phyloP scores from a whole-genome alignment of 2,113 vertebrate genomes.

The Myxocyprinus asiaticus region DNA sequence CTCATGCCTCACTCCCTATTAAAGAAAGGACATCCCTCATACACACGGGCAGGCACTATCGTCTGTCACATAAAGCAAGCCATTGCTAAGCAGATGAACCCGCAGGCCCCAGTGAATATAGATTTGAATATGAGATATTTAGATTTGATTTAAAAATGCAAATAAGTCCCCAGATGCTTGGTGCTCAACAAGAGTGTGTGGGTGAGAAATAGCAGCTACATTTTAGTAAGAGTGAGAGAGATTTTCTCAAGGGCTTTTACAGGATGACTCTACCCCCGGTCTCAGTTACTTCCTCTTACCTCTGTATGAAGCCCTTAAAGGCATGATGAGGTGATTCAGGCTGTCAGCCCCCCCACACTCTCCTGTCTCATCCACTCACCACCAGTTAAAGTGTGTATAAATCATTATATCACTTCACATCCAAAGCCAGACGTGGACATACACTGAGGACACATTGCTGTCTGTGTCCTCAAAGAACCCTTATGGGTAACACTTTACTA shows the following conservation, averaged over 20 bases:
- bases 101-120: conserved; percentile 63
- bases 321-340: conserved; percentile 30
- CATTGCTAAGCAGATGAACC: conserved; percentile 51
- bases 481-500: no score
- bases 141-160: conserved; percentile 58
- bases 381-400: conserved; percentile 25
- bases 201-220: conserved; percentile 23
- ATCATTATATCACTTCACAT: conserved; percentile 38
- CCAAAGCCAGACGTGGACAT: background rate
- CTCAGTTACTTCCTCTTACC: conserved; percentile 34
- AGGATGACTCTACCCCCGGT: conserved; percentile 4
- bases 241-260: conserved; percentile 30
- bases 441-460: conserved; percentile 12
- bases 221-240: background rate
- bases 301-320: conserved; percentile 22
- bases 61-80: conserved; percentile 11
- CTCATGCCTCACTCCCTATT: conserved; percentile 5
- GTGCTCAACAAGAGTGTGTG: conserved; percentile 47
- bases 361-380: conserved; percentile 20
- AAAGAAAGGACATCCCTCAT: conserved; percentile 40
- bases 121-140: conserved; percentile 70
- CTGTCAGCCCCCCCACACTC: conserved; percentile 7
- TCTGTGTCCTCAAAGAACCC: conserved; percentile 21
- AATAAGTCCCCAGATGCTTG: conserved; percentile 63
- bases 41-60: background rate